Evolutionary conservation across 2,113 vertebrate genomes (phyloP).

Genomic region (Chamaea fasciata): DNA sequence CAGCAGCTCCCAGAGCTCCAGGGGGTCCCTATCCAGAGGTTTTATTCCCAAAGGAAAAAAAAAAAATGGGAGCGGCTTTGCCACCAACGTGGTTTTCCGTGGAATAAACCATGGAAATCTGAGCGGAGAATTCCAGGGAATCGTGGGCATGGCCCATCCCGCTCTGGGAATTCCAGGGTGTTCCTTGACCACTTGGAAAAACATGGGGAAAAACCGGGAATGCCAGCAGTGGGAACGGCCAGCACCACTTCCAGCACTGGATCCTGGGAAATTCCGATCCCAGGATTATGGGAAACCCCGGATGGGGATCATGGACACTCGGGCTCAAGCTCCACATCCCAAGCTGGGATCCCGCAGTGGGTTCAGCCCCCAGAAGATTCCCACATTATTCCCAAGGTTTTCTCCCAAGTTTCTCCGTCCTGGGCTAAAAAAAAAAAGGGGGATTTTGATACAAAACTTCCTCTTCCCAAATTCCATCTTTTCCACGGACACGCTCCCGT

Average conservation of each 20-base stretch:
- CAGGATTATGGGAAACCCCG: fast-evolving
- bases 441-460: neutral
- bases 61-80: neutral
- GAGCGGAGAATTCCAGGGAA: neutral
- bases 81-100: fast-evolving
- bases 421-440: neutral
- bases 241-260: neutral
- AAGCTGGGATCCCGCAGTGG: fast-evolving
- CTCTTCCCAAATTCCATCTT: neutral
- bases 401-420: neutral
- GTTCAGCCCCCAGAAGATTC: neutral
- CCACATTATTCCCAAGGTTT: neutral
- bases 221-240: neutral
- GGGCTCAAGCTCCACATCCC: neutral
- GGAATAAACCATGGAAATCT: neutral
- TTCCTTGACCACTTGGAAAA: fast-evolving
- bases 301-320: fast-evolving
- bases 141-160: fast-evolving
- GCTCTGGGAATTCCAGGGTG: neutral
- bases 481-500: fast-evolving
- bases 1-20: neutral
- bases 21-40: neutral
- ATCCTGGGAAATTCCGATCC: fast-evolving
- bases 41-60: neutral
- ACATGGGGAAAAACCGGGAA: neutral